Base-by-base conservation (phyloP, 2,797 vertebrate genomes). In the Microctenopoma lineatum region DNA sequence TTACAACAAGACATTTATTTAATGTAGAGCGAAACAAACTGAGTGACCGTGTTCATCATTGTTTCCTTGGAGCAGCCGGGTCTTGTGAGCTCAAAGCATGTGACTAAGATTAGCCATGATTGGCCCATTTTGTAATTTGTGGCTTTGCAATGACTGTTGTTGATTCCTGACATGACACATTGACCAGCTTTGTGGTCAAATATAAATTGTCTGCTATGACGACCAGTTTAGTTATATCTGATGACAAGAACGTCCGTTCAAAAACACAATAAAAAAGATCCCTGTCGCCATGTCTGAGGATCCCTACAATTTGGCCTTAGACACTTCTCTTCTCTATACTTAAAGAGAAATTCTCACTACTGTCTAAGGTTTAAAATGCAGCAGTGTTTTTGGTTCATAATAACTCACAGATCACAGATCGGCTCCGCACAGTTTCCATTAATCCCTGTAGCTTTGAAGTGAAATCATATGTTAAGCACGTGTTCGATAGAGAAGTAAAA, bases 71-170 rank as follows among this genome's bases (percentile, higher is more conserved):
- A 45, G 57, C 32, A 26, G 50, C 27, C 61, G 46, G 38, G 29
- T 65, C 52, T 9, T 15, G 52, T 32, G 1, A 61, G 57, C 51
- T 48, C 6, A 68, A 48, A 69, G 15, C 81, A 83, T 71, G 80
- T 90, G 84, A 88, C 56, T 18, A 8, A 42, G 55, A 47, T 79
- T 75, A 73, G 34, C 13, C 32, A 2, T 47, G 64, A 84, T 73
- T 59, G 70, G 29, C n/a, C 55, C 13, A 3, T 39, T 66, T 52
- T 39, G 51, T 27, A 26, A 66, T 48, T 59, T 46, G 32, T 36
- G 56, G 18, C 12, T 77, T 75, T 51, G 11, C n/a, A 46, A 0
- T 27, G 0, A 16, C 14, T 66, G 12, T 21, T 25, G 27, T 41
- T 13, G 1, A 27, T 54, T 63, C 9, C n/a, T 50, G 55, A 53